Base-by-base conservation (phyloP, 2,797 vertebrate species). In the Danio kyathit region DNA sequence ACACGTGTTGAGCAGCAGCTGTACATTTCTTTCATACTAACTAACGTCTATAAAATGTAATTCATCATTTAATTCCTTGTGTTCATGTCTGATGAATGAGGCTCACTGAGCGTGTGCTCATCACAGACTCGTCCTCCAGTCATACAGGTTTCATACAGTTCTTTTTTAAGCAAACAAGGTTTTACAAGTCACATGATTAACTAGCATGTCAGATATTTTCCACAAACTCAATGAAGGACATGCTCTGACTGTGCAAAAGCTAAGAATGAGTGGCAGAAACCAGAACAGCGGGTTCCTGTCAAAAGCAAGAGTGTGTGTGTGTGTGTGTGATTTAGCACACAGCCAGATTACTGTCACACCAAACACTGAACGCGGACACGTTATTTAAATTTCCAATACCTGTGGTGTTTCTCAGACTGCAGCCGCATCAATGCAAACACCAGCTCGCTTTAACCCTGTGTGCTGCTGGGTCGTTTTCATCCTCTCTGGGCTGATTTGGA, bases 241-340 rank as follows among this genome's bases (percentile, higher is more conserved):
- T 52, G 16, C 29, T 16, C 38, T 29, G 29, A 29, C 38, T 9
- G 5, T 10, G 40, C n/a, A 10, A 38, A 74, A 11, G 57, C 14
- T 40, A 61, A 12, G 57, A 49, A 74, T 61, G 40, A 76, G 21
- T 13, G n/a, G 3, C 75, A 17, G 21, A 19, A 69, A 78, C 64
- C 54, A 51, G 76, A 69, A 49, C 52, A 19, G 69, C 76, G 60
- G 76, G 65, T 60, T 60, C 38, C 44, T 49, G 21, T 69, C 65
- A 40, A 0, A 69, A 14, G 41, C 70, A 14, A 17, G 41, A 29
- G 29, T 59, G 54, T 19, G 4, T 5, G 6, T n/a, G n/a, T n/a
- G n/a, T n/a, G n/a, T 29, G 29, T 3, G 40, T 17, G 63, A 46
- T 17, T 29, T 29, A 29, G 29, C 29, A 29, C 29, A 29, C 29